Conservation (phyloP, 2,888 invertebrate genomes). For the Euzophera pinguis region DNA sequence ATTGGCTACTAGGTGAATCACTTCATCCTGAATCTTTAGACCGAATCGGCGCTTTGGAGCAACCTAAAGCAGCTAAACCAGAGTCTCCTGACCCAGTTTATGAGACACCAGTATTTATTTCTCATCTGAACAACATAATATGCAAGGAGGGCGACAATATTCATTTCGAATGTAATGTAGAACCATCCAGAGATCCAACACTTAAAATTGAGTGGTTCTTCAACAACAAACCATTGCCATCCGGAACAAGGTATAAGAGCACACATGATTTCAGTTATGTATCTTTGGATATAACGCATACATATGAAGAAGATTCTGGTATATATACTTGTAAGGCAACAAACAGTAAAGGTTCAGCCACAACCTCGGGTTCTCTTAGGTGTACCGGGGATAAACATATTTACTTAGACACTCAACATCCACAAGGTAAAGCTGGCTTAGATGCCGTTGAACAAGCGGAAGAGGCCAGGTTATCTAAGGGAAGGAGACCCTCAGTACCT, state of each 20-base stretch:
- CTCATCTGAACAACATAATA: conserved; percentile 93
- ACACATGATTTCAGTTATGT: conserved; percentile 98
- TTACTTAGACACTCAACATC: conserved; percentile 95
- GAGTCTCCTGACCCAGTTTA: conserved; percentile 88
- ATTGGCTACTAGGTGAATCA: conserved; percentile 92
- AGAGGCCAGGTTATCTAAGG: conserved; percentile 87
- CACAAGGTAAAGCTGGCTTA: conserved; percentile 94
- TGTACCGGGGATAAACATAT: conserved; percentile 90
- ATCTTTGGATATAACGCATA: conserved; percentile 91
- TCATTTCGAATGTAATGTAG: conserved; percentile 95
- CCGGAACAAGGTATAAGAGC: conserved; percentile 93
- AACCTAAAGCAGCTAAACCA: conserved; percentile 83
- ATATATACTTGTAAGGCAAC: conserved; percentile 94
- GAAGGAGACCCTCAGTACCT: conserved; percentile 83
- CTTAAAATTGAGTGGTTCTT: conserved; percentile 96
- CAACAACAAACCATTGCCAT: conserved; percentile 93
- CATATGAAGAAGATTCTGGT: conserved; percentile 95
- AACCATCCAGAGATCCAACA: conserved; percentile 94
- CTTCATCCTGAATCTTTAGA: conserved; percentile 94
- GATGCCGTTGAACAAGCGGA: conserved; percentile 95
- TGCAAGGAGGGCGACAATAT: conserved; percentile 93
- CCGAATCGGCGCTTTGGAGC: conserved; percentile 92
- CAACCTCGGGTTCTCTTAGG: conserved; percentile 92
- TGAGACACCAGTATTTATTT: conserved; percentile 93
- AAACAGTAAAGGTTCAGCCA: conserved; percentile 93